Base-by-base conservation (phyloP, 2,113 vertebrate species). In the Phyllostomus hastatus region DNA sequence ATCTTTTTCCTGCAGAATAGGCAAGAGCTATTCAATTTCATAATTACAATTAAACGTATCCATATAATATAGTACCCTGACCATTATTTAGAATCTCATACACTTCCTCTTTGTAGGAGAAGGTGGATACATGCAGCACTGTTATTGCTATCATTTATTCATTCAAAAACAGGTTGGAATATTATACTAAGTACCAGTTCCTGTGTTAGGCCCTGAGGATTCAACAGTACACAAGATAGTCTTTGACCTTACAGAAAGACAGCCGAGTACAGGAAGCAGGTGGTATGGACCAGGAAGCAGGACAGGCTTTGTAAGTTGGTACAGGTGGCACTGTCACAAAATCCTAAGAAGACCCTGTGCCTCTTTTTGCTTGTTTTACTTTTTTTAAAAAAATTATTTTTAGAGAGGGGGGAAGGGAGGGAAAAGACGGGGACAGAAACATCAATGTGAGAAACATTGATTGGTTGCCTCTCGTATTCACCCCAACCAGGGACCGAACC, bases 81-180 rank as follows among this genome's bases (percentile, higher is more conserved):
- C 10, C 43, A 17, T 83, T 90, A 92, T 54, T 80, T 88, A n/a
- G 24, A 66, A 80, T 41, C 31, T 87, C n/a, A 48, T 75, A 82
- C 59, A 61, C 16, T 57, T 59, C 57, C 7, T 12, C 33, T 90
- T 90, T 31, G 54, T 54, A 80, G 48, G 35, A 52, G 38, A 96
- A 28, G 24, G 28, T 52, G 20, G 61, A 66, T 72, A 35, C 0
- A 90, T 10, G 59, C 19, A 82, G 28, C 38, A 73, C 9, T 87
- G 33, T 64, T 75, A 79, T 7, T 59, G 7, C 28, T 64, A 26
- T 79, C 50, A 75, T 75, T 91, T n/a, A 84, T 80, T 73, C 22
- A 70, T 70, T 95, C 43, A 78, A 88, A 95, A 92, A 86, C 3
- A 70, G 83, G 70, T 20, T 84, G 85, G 46, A 76, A 78, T 57